phyloP scores from a whole-genome alignment of 2,113 vertebrate genomes.

The Ibidorhyncha struthersii region DNA sequence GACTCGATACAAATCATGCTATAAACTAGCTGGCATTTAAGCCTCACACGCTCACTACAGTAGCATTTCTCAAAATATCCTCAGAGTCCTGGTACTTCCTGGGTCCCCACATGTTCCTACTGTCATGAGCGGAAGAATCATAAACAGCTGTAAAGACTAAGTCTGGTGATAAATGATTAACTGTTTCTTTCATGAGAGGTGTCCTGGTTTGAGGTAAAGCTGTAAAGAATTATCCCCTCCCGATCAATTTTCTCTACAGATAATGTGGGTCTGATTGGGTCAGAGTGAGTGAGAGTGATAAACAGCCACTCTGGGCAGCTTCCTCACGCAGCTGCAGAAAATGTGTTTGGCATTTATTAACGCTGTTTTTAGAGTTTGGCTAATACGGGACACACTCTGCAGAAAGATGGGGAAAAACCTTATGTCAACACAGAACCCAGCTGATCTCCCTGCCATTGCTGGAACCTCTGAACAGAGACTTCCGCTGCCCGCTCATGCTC shows the following conservation, averaged over 20 bases:
- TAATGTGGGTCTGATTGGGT: neutral
- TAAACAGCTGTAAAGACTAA: neutral
- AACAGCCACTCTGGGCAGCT: neutral
- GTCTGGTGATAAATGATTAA: neutral
- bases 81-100: neutral
- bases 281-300: neutral
- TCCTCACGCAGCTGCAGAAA: constrained; percentile 6
- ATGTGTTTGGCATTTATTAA: constrained; percentile 19
- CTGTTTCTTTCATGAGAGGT: neutral
- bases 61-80: neutral
- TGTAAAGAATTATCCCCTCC: constrained; percentile 6
- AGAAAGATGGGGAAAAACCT: neutral
- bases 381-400: neutral
- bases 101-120: neutral
- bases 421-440: neutral
- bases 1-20: neutral
- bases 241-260: neutral
- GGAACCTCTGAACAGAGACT: neutral
- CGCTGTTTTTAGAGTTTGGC: neutral
- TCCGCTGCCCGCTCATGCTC: neutral
- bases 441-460: neutral
- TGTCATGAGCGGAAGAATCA: neutral
- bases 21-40: neutral
- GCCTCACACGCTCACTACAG: neutral
- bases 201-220: neutral